phyloP scores from a whole-genome alignment of 2,888 invertebrate species.

The Anthoptus insignis region DNA sequence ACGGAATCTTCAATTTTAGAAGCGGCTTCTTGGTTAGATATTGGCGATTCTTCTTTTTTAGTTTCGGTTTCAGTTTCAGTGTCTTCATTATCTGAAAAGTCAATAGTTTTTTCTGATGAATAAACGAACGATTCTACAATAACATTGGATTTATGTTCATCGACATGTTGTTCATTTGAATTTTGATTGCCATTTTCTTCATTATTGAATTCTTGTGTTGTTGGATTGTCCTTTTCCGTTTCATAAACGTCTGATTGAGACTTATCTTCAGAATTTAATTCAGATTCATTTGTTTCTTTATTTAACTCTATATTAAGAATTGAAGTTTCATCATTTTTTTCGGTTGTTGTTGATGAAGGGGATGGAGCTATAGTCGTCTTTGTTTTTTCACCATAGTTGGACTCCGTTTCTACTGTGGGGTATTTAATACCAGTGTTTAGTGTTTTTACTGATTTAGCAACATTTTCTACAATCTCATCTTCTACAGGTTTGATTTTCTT shows the following conservation, averaged over 20 bases:
- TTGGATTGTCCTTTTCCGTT: no score
- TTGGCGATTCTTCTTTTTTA: conserved; percentile 14
- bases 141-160: conserved; percentile 57
- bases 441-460: conserved; percentile 62
- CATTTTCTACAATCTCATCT: conserved; percentile 62
- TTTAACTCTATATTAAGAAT: conserved; percentile 23
- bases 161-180: conserved; percentile 25
- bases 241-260: conserved; percentile 52
- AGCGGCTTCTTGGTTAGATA: background rate
- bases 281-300: background rate
- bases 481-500: conserved; percentile 70
- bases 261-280: background rate
- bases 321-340: conserved; percentile 43
- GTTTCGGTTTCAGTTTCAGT: conserved; percentile 32
- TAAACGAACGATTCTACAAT: conserved; percentile 58
- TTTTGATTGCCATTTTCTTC: conserved; percentile 38
- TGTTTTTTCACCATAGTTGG: conserved; percentile 78
- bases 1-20: conserved; percentile 20
- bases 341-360: conserved; percentile 46
- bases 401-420: conserved; percentile 57
- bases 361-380: conserved; percentile 46
- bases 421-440: conserved; percentile 58
- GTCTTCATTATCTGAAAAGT: conserved; percentile 60
- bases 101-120: conserved; percentile 59
- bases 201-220: conserved; percentile 11